A percentile compares a stretch with the other conserved stretches of the same genome.
Evolutionary conservation across 2,797 vertebrate species (phyloP).

Genomic region (Acrocephalus scirpaceus): DNA sequence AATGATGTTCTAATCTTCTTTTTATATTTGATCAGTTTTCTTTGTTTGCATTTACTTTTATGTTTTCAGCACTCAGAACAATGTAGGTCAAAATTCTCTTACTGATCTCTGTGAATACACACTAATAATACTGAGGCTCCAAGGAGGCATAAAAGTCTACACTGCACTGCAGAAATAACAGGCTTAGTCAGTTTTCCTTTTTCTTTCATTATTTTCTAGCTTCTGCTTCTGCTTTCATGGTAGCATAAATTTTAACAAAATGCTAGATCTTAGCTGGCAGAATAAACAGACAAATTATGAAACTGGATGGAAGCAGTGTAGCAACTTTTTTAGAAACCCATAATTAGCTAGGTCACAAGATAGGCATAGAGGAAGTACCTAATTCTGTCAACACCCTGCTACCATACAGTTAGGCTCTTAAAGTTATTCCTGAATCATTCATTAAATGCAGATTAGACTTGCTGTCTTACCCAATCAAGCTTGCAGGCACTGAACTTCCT

Average conservation of each 20-base stretch:
- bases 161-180: neutral
- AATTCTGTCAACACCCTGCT: neutral
- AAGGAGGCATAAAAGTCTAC: neutral
- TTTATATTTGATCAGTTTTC: neutral
- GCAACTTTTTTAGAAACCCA: neutral
- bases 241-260: neutral
- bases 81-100: neutral
- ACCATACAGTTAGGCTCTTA: neutral
- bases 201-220: neutral
- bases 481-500: neutral
- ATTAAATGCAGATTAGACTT: conserved; percentile 48
- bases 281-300: neutral
- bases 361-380: neutral
- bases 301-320: neutral
- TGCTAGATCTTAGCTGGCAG: neutral
- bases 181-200: neutral
- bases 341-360: conserved; percentile 16
- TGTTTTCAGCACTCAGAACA: neutral
- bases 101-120: neutral
- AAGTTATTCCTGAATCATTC: conserved; percentile 27
- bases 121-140: neutral
- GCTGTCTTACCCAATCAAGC: conserved; percentile 39
- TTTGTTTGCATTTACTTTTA: neutral
- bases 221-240: neutral
- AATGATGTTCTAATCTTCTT: neutral